Percentiles rank a stretch among this genome's conserved stretches.
These are phyloP conservation scores for Drosophila dunni DNA, from an alignment of 1,140 invertebrate genomes.

Conservation along the genomic window DNA sequence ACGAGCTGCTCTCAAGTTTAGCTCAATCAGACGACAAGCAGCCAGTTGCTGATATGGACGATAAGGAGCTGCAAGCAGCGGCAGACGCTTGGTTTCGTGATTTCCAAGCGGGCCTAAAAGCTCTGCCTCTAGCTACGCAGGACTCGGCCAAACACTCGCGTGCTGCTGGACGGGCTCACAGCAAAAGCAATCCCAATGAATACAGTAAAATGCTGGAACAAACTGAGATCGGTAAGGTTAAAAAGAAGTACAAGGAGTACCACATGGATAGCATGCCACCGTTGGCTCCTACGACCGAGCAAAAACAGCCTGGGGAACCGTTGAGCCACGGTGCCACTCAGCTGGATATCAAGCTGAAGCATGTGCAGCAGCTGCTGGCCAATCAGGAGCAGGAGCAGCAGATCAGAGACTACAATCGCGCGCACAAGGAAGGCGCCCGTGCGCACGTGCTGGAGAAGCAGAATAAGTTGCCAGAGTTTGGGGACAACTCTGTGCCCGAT, in stretches of 20 bases:
- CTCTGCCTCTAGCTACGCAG: not conserved
- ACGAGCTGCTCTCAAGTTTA: conserved; percentile 63
- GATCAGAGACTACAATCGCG: not conserved
- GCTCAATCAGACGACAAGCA: conserved; percentile 17
- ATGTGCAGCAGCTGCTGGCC: conserved; percentile 24
- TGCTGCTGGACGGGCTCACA: not conserved
- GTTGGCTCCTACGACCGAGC: not conserved
- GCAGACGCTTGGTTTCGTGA: conserved; percentile 61
- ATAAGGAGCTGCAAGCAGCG: conserved; percentile 37
- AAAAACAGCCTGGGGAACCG: not conserved
- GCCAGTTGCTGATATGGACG: conserved; percentile 3
- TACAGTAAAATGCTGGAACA: conserved; percentile 29
- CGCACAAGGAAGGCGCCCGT: not conserved
- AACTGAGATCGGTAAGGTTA: conserved; percentile 57
- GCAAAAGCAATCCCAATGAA: conserved; percentile 1
- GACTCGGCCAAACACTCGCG: not conserved
- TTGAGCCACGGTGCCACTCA: not conserved
- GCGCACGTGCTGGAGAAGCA: no score
- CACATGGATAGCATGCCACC: not conserved
- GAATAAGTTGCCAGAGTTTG: conserved; percentile 4
- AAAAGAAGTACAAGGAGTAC: conserved; percentile 49
- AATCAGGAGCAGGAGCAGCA: conserved; percentile 28
- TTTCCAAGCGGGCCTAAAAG: conserved; percentile 20
- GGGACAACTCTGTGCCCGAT: conserved; percentile 22
- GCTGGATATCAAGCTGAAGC: conserved; percentile 40